Conservation (phyloP, 53 echinoderm and acorn worm genomes). For the Mesocentrotus franciscanus region DNA sequence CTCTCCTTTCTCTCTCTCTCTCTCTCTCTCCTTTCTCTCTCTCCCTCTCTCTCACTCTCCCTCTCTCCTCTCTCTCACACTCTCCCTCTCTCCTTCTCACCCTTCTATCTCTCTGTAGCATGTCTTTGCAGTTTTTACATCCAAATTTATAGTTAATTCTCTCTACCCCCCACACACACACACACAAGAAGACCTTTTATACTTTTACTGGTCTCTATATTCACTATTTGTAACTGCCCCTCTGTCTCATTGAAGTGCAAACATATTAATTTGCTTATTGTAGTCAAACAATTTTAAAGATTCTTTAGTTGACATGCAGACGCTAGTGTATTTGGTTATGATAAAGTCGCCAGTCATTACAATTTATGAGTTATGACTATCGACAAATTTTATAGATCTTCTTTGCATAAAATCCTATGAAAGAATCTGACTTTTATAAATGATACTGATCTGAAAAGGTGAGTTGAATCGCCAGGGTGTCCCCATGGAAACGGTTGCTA, state of each 20-base stretch:
- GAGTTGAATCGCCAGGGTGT: neutral
- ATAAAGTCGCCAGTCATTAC: neutral
- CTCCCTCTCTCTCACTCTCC: no score
- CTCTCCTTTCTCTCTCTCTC: neutral
- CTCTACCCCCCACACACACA: neutral
- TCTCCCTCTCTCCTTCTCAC: neutral
- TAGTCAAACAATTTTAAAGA: neutral
- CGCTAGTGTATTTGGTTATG: neutral
- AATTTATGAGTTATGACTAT: neutral
- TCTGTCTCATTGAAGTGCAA: neutral
- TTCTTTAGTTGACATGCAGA: neutral
- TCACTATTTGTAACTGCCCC: neutral
- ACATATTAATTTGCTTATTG: neutral
- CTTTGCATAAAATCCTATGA: neutral
- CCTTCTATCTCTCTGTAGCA: neutral
- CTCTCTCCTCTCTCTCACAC: neutral
- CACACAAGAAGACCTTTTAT: neutral
- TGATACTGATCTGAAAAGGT: neutral
- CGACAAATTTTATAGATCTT: slow-evolving; percentile 1
- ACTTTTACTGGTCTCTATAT: no score
- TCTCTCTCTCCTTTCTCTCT: neutral
- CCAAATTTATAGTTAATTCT: neutral
- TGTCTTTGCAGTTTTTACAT: neutral
- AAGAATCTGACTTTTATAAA: neutral
- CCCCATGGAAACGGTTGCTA: slow-evolving; percentile 14